A percentile compares a stretch with the other conserved stretches of the same genome.
These are phyloP conservation scores for Macroglossus sobrinus DNA, from an alignment of 2,113 vertebrate species.

Conservation along the genomic window DNA sequence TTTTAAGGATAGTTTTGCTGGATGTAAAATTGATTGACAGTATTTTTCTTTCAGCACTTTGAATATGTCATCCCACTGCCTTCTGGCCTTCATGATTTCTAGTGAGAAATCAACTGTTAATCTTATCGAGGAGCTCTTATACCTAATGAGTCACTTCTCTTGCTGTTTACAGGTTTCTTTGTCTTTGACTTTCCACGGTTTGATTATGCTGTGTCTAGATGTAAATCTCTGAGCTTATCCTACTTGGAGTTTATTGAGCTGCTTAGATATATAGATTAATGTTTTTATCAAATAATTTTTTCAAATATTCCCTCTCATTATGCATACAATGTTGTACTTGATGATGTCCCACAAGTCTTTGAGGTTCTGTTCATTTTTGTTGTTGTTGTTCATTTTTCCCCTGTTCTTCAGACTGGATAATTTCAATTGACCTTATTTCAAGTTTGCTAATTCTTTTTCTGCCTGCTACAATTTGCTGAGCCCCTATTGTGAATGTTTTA, in stretches of 20 bases:
- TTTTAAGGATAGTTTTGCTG: background rate
- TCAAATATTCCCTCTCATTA: background rate
- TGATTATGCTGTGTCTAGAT: no score
- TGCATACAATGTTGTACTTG: background rate
- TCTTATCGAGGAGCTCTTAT: background rate
- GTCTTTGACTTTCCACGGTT: no score
- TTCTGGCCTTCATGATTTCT: background rate
- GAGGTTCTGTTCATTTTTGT: background rate
- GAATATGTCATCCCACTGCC: background rate
- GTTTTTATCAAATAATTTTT: background rate
- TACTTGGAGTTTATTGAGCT: background rate
- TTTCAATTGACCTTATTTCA: background rate
- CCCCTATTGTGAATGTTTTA: background rate
- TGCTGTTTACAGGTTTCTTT: background rate
- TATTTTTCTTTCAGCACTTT: background rate
- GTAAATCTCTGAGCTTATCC: background rate
- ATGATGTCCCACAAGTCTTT: background rate
- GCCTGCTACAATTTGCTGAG: background rate
- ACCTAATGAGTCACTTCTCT: background rate
- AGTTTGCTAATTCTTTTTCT: background rate
- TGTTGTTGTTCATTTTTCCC: background rate
- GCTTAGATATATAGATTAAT: background rate
- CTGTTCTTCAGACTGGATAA: background rate
- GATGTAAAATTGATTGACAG: no score
- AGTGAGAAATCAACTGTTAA: background rate